Evolutionary conservation across 2,797 vertebrate genomes (phyloP).

Genomic region (Falco berigora): DNA sequence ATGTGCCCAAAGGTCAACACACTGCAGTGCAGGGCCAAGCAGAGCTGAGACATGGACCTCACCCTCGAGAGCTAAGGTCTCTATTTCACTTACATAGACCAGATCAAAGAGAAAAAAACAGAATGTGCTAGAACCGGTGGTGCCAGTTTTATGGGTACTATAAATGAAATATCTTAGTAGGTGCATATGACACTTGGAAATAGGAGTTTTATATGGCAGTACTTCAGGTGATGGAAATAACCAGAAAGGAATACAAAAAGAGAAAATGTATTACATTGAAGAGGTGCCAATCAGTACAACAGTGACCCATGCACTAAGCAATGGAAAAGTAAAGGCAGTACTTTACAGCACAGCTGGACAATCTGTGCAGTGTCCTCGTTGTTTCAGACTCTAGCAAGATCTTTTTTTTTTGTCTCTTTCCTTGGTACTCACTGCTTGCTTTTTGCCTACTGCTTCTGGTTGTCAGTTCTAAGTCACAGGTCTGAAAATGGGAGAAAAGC

Average conservation of each 20-base stretch:
- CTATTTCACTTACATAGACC: background rate
- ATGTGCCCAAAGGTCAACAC: background rate
- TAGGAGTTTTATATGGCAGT: background rate
- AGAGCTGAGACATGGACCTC: background rate
- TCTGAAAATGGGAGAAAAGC: background rate
- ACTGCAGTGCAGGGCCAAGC: background rate
- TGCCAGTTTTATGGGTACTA: conserved; percentile 17
- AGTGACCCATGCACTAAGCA: background rate
- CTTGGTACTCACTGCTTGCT: background rate
- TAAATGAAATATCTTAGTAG: conserved; percentile 1
- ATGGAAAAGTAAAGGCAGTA: background rate
- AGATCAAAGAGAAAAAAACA: background rate
- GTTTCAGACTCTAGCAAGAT: background rate
- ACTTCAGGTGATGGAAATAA: conserved; percentile 13
- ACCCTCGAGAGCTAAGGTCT: background rate
- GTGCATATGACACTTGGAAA: background rate
- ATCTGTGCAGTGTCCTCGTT: background rate
- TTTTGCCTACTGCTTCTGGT: background rate
- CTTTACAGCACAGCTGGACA: background rate
- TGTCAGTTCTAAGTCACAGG: background rate
- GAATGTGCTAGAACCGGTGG: background rate
- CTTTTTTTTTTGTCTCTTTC: background rate
- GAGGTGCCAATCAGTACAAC: background rate
- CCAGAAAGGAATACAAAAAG: background rate
- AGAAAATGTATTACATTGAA: conserved; percentile 5